Evolutionary conservation across 2,888 invertebrate genomes (phyloP), one percentile per base, ranked within the genome.

Genomic region (Spodoptera picta): DNA sequence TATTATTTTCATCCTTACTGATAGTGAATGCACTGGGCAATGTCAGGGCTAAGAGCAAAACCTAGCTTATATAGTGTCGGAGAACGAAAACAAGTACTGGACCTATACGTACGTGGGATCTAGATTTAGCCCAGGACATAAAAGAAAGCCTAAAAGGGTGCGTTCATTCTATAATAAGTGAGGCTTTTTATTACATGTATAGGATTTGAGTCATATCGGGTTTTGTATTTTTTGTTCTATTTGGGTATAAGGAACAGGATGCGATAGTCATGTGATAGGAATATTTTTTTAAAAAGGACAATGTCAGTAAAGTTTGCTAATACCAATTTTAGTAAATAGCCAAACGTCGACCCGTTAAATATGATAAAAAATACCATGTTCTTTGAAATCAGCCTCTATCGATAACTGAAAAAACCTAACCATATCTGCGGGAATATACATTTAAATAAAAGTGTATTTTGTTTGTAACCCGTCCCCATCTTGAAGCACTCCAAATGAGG

Each of bases 1-100:
- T 75, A 86, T 85, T 77, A 86, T 82, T 90, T 88, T 92, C 75
- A 76, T 87, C 80, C 80, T 83, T 79, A 75, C 76, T 75, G 78
- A 80, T 48, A 82, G 79, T 82, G 79, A 78, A 78, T 77, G 76
- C 71, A 78, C 77, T 87, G 90, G 88, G 87, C 92, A 94, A 93
- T 94, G 94, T 93, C 94, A 93, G 92, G 94, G 92, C 83, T 90
- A 85, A 83, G 81, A 80, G 82, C 85, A 84, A 79, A 81, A 78
- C 81, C 92, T 92, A 91, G 91, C 93, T 94, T 94, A 89, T 94
- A 94, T 94, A 94, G 85, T 78, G 75, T 83, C 86, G 82, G 86
- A 84, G 84, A 77, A 83, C 77, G 84, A 87, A 90, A 90, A 92
- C 91, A 89, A 88, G 88, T 88, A 77, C 67, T 71, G 12, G 57